Evolutionary conservation across 1,140 invertebrate species (phyloP).

Genomic region (Druon quercuslanigerum): DNA sequence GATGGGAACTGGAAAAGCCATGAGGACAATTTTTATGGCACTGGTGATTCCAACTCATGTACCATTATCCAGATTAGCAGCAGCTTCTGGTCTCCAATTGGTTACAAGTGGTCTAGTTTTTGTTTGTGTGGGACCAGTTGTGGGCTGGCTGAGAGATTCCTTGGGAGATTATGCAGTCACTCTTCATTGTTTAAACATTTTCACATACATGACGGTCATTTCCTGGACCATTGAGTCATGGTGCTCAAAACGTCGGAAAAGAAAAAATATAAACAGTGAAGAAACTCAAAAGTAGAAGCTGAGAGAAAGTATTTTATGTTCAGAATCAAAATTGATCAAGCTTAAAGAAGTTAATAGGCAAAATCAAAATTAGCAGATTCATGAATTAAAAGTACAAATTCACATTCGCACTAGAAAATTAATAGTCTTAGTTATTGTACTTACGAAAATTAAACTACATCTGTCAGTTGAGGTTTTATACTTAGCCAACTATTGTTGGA

Average conservation of each 20-base stretch:
- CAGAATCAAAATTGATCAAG: too few species aligned
- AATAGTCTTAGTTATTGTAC: too few species aligned
- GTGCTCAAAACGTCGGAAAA: constrained; percentile 32
- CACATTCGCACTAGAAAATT: too few species aligned
- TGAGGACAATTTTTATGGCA: constrained; percentile 82
- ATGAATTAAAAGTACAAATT: too few species aligned
- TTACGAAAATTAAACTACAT: too few species aligned
- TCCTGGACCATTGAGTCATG: constrained; percentile 77
- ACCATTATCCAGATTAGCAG: constrained; percentile 79
- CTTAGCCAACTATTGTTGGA: too few species aligned
- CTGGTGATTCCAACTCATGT: constrained; percentile 83
- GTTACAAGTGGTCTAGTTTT: constrained; percentile 80
- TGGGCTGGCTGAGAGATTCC: constrained; percentile 80
- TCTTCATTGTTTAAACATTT: constrained; percentile 79
- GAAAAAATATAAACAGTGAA: constrained; percentile 32
- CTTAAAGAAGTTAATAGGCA: too few species aligned
- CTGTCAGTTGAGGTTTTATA: too few species aligned
- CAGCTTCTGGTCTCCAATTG: constrained; percentile 79
- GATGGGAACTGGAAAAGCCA: constrained; percentile 81
- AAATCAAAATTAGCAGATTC: too few species aligned
- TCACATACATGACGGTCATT: constrained; percentile 78
- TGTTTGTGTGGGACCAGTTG: constrained; percentile 77
- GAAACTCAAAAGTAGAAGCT: too few species aligned
- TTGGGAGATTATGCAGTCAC: constrained; percentile 76
- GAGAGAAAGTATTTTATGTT: too few species aligned